Evolutionary conservation across 2,797 vertebrate genomes (phyloP).

Genomic region (Dendrocincla tyrannina): DNA sequence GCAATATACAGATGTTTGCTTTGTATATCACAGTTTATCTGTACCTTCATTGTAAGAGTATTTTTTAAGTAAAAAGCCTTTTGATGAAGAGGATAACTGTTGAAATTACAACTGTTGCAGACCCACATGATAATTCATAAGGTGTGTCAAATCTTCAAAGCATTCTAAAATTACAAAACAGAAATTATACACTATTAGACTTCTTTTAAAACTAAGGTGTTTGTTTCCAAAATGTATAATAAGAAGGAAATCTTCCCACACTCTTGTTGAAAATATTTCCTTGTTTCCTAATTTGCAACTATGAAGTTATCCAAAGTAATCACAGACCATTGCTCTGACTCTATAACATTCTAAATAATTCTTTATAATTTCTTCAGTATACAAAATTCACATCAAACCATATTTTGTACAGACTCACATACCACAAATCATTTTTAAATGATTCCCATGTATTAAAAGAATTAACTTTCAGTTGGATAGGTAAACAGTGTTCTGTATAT

Average conservation of each 20-base stretch:
- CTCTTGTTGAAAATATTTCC: not conserved
- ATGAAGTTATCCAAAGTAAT: not conserved
- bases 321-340: not conserved
- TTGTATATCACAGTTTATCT: not conserved
- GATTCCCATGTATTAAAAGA: not conserved
- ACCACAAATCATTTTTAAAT: not conserved
- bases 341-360: not conserved
- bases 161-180: constrained; percentile 21
- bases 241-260: constrained; percentile 1
- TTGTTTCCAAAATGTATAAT: constrained; percentile 44
- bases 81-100: not conserved
- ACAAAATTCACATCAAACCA: not conserved
- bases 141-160: constrained; percentile 39
- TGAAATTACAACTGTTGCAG: not conserved
- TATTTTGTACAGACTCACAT: not conserved
- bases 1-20: not conserved
- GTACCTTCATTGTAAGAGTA: not conserved
- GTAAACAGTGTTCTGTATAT: not conserved
- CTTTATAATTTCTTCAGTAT: not conserved
- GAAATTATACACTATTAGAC: constrained; percentile 10
- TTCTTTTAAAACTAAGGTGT: not conserved
- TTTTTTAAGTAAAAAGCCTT: not conserved
- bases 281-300: not conserved
- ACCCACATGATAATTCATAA: constrained; percentile 19
- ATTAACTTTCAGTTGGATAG: not conserved